A percentile compares a stretch with the other conserved stretches of the same genome.
Conservation (phyloP, 2,888 invertebrate species). For the Lasioglossum morio region DNA sequence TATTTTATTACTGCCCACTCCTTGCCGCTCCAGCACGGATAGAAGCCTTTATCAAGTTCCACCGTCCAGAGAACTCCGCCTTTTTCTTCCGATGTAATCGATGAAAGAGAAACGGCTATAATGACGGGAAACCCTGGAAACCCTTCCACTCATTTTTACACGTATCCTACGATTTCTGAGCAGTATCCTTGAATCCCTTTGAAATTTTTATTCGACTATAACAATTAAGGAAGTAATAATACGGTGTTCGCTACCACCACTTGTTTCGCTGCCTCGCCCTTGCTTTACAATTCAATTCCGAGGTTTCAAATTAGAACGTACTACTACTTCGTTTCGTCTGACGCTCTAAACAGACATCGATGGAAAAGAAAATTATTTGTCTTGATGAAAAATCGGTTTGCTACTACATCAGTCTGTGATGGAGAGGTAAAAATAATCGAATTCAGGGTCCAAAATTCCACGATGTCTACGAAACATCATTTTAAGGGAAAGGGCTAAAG, state of each 20-base stretch:
- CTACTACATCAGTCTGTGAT: no score
- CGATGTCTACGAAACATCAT: no score
- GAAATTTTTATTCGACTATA: not conserved
- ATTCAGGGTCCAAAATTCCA: no score
- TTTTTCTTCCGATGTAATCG: constrained; percentile 69
- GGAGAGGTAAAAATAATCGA: no score
- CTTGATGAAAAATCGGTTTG: no score
- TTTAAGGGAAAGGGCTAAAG: no score
- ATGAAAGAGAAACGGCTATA: constrained; percentile 40
- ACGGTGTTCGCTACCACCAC: not conserved
- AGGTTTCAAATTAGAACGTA: not conserved
- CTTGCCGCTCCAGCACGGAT: constrained; percentile 65
- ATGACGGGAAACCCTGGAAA: not conserved
- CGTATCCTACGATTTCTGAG: not conserved
- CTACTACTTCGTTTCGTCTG: not conserved
- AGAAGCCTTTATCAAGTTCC: constrained; percentile 74
- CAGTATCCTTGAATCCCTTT: not conserved
- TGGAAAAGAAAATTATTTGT: no score
- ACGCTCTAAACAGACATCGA: no score
- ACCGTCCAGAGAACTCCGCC: constrained; percentile 66
- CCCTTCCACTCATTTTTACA: not conserved
- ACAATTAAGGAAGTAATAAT: not conserved
- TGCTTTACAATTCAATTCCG: not conserved
- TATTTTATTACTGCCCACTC: constrained; percentile 75
- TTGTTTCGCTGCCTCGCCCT: not conserved